Percentiles rank a stretch among this genome's conserved stretches.
These are phyloP conservation scores for Taenioides sp. DNA, from an alignment of 2,797 vertebrate species.

Conservation along the genomic window DNA sequence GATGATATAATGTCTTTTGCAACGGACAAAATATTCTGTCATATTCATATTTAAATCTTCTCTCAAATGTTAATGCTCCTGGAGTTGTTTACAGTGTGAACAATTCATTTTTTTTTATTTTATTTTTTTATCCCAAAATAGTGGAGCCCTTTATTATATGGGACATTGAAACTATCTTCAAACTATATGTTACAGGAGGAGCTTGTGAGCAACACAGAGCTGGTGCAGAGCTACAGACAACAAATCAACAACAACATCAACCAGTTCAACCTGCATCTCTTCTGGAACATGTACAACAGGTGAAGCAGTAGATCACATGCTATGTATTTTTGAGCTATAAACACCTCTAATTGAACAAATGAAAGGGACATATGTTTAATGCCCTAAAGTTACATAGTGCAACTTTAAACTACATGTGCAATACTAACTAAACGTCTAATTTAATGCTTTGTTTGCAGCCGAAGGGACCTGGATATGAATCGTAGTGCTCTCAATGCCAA, in stretches of 20 bases:
- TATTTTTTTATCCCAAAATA: too few relatives aligned
- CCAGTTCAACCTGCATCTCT: conserved; percentile 96
- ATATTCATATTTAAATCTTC: too few relatives aligned
- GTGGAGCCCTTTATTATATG: background rate
- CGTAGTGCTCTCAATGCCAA: conserved; percentile 91
- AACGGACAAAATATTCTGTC: too few relatives aligned
- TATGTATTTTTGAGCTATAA: too few relatives aligned
- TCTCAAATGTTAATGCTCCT: too few relatives aligned
- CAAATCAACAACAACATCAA: conserved; percentile 91
- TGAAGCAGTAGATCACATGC: conserved; percentile 43
- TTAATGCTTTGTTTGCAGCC: conserved; percentile 68
- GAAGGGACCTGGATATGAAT: conserved; percentile 95
- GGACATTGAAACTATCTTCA: background rate
- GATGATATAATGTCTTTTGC: too few relatives aligned
- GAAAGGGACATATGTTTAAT: too few relatives aligned
- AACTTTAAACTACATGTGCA: background rate
- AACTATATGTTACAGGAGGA: conserved; percentile 81
- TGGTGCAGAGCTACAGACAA: conserved; percentile 94
- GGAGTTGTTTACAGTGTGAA: too few relatives aligned
- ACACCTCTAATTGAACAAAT: too few relatives aligned
- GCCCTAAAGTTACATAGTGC: too few relatives aligned
- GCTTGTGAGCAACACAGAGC: conserved; percentile 91
- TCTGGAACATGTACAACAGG: conserved; percentile 99
- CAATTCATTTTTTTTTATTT: too few relatives aligned
- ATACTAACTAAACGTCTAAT: background rate